Conservation (phyloP, 2,888 invertebrate species). For the Drosophila subsilvestris region DNA sequence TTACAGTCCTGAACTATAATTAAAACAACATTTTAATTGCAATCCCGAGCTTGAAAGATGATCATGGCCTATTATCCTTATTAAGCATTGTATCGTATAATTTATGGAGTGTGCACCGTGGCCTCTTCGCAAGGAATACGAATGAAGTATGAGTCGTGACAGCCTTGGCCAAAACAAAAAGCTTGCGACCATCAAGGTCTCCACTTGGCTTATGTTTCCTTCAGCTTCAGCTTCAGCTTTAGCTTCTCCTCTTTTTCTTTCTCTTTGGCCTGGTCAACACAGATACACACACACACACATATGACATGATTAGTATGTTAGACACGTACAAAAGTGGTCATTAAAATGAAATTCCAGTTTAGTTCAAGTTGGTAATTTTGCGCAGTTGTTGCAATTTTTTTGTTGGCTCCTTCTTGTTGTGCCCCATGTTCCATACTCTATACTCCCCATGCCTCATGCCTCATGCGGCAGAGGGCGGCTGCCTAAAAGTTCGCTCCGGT, state of each 20-base stretch:
- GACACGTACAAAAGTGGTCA: constrained; percentile 83
- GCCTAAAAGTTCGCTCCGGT: constrained; percentile 1
- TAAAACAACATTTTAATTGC: neutral
- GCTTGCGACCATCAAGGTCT: constrained; percentile 13
- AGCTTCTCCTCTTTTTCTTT: neutral
- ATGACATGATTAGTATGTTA: constrained; percentile 81
- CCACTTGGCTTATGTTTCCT: constrained; percentile 1
- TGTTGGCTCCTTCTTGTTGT: constrained; percentile 5
- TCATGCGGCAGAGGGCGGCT: neutral
- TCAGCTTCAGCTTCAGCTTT: neutral
- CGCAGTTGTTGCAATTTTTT: constrained; percentile 78
- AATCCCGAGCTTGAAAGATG: neutral
- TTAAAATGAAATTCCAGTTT: constrained; percentile 81
- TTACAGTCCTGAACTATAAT: no score
- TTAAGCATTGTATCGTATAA: neutral
- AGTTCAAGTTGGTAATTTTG: constrained; percentile 79
- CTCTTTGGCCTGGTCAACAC: constrained; percentile 9
- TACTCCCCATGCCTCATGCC: no score
- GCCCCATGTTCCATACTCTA: neutral
- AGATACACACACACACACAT: constrained; percentile 50
- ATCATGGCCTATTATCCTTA: neutral
- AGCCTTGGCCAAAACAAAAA: constrained; percentile 35
- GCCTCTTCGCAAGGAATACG: neutral
- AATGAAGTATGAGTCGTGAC: constrained; percentile 30
- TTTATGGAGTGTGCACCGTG: neutral